Conservation (phyloP, 2,888 invertebrate genomes). For the Ophion slaviceki region DNA sequence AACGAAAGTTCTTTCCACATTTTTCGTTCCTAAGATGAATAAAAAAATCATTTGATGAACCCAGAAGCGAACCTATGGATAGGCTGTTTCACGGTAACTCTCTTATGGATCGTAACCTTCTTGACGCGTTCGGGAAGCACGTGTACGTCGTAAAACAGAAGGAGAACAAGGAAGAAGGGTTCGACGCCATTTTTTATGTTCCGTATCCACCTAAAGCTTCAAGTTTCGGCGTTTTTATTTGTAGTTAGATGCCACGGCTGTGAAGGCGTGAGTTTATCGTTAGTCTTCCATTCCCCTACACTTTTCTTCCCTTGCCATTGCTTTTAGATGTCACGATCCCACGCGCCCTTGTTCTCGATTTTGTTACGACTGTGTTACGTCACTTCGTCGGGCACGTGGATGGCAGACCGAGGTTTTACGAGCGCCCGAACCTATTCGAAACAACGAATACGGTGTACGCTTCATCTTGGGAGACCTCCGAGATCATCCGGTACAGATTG, state of each 20-base stretch:
- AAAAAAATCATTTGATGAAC: not conserved
- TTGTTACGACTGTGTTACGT: not conserved
- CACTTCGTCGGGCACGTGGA: not conserved
- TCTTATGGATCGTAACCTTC: conserved; percentile 6
- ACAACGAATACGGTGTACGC: too few relatives aligned
- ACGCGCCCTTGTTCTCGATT: not conserved
- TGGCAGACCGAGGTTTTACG: not conserved
- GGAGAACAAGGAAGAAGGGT: conserved; percentile 10
- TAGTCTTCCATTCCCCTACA: not conserved
- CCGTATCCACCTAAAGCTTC: conserved; percentile 17
- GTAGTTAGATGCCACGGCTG: not conserved
- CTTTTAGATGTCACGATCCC: not conserved
- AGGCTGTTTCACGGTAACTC: not conserved
- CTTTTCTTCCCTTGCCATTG: not conserved
- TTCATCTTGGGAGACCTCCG: too few relatives aligned
- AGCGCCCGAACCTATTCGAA: not conserved
- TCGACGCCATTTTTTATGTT: conserved; percentile 29
- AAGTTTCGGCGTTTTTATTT: conserved; percentile 18
- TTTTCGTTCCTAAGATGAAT: not conserved
- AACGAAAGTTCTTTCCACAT: too few relatives aligned
- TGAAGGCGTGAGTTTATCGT: conserved; percentile 18
- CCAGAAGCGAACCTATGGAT: too few relatives aligned
- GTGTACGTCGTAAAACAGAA: conserved; percentile 40
- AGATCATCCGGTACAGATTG: too few relatives aligned
- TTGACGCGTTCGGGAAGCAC: conserved; percentile 27